Evolutionary conservation across 2,797 vertebrate genomes (phyloP).

Genomic region (Pipistrellus nathusii): DNA sequence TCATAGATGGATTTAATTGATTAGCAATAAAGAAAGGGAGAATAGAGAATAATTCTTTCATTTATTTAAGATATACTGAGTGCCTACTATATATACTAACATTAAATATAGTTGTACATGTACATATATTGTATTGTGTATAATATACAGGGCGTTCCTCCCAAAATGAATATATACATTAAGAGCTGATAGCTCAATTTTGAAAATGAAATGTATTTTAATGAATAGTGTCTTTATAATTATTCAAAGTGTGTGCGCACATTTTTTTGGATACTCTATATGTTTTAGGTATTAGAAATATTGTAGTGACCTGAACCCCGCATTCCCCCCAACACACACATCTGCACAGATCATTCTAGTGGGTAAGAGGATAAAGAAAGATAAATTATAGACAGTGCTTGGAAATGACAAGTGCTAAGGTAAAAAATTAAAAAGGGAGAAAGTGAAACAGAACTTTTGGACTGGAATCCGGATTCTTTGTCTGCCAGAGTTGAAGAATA

Average conservation of each 20-base stretch:
- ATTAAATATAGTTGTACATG: not conserved
- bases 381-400: not conserved
- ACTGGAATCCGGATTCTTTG: too few species aligned
- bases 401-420: not conserved
- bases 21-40: not conserved
- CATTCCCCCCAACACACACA: not conserved
- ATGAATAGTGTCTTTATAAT: too few species aligned
- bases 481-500: too few species aligned
- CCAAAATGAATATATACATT: too few species aligned
- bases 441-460: too few species aligned
- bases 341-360: not conserved
- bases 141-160: not conserved
- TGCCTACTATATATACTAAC: not conserved
- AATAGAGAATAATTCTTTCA: not conserved
- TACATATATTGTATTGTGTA: not conserved
- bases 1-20: slow-evolving; percentile 29
- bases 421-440: not conserved
- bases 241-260: too few species aligned
- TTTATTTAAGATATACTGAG: not conserved
- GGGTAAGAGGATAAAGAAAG: not conserved
- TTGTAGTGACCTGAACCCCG: not conserved
- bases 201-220: too few species aligned
- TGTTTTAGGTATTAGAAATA: not conserved
- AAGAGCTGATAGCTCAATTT: too few species aligned
- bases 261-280: too few species aligned